A percentile compares a stretch with the other conserved stretches of the same genome.
These are phyloP conservation scores for Aromia moschata DNA, from an alignment of 2,888 invertebrate species.

Conservation along the genomic window DNA sequence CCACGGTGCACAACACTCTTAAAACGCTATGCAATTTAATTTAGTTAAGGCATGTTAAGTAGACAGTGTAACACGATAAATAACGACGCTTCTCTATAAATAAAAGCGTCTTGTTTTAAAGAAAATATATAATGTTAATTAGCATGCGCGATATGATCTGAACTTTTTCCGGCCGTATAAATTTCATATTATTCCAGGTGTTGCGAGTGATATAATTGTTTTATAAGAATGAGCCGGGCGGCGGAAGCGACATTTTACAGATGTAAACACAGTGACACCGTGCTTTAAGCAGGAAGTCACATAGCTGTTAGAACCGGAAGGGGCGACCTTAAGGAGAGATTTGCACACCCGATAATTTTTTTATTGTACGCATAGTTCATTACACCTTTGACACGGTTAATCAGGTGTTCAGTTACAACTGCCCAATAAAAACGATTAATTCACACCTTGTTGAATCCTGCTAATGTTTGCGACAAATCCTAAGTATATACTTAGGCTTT, in stretches of 20 bases:
- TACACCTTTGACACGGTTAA: slow-evolving; percentile 19
- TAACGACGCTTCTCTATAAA: slow-evolving; percentile 33
- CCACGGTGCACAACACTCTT: slow-evolving; percentile 16
- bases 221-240: slow-evolving; percentile 30
- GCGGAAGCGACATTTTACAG: slow-evolving; percentile 51
- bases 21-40: slow-evolving; percentile 36
- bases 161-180: slow-evolving; percentile 40
- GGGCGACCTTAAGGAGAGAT: slow-evolving; percentile 36
- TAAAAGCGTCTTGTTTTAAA: slow-evolving; percentile 32
- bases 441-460: slow-evolving; percentile 12
- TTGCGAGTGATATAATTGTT: slow-evolving; percentile 43
- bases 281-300: slow-evolving; percentile 48
- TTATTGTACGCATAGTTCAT: slow-evolving; percentile 29
- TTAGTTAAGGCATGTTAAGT: slow-evolving; percentile 32
- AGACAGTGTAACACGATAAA: slow-evolving; percentile 32
- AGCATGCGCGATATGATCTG: slow-evolving; percentile 44
- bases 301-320: slow-evolving; percentile 39
- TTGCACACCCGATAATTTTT: slow-evolving; percentile 36
- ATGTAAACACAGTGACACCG: slow-evolving; percentile 53
- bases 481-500: too few relatives aligned
- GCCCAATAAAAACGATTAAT: slow-evolving; percentile 12
- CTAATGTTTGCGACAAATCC: too few relatives aligned
- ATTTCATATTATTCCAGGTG: slow-evolving; percentile 41
- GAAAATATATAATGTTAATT: slow-evolving; percentile 47
- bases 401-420: slow-evolving; percentile 2